Evolutionary conservation across 2,113 vertebrate genomes (phyloP), one percentile per base, ranked within the genome.

Genomic region (Engystomops pustulosus): DNA sequence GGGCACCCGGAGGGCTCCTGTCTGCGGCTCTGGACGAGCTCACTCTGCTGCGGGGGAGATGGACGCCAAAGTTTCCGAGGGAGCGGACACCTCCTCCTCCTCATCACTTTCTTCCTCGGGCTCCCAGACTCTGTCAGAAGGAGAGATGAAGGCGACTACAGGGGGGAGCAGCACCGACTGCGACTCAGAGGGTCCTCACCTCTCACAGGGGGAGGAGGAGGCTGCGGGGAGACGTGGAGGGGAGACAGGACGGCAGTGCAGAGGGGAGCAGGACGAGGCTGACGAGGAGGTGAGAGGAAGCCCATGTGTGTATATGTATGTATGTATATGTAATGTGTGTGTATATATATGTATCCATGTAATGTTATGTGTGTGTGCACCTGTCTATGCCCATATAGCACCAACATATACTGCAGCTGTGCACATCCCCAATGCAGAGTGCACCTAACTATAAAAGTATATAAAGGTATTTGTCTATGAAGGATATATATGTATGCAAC

Each of bases 61-160:
- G 82, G 82, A 84, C 30, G 60, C 6, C 45, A 78, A 84, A 84
- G 44, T 84, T 84, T 84, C 62, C 8, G 58, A 23, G 68, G 51
- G 65, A 25, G 18, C 80, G 3, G 82, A 65, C 45, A 25, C 45
- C 11, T 77, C 82, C 7, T 68, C 82, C 32, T 84, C 82, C 5
- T 77, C 81, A 20, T 84, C 81, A 71, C 80, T 70, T 65, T 83
- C 81, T 18, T 83, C 81, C 55, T 83, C 81, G 6, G 82, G 82
- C 6, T 84, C 82, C 11, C 71, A 84, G 41, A 84, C 82, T 25
- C 60, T 84, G 58, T 84, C 82, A 17, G 82, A 84, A 9, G 82
- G 82, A 30, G 82, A 51, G 32, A 36, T 20, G 18, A 84, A 76
- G 47, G 58, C 81, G 32, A 23, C 53, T 20, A 14, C 30, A 9